phyloP scores from a whole-genome alignment of 1,140 invertebrate genomes.

The Plectrocnemia conspersa region DNA sequence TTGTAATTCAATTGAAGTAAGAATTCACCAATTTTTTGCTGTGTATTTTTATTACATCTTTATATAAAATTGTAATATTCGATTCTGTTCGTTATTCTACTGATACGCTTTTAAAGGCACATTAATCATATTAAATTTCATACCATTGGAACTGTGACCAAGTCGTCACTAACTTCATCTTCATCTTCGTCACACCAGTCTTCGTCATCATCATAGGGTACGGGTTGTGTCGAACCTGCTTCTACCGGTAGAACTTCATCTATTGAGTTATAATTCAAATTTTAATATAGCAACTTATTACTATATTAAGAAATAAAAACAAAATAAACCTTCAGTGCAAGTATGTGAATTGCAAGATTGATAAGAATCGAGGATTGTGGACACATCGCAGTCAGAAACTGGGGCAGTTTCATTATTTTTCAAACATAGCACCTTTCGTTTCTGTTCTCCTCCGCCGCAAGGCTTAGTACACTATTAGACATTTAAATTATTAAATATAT shows the following conservation, averaged over 20 bases:
- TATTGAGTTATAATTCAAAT: constrained; percentile 38
- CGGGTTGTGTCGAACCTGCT: constrained; percentile 51
- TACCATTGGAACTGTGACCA: constrained; percentile 31
- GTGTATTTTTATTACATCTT: no score
- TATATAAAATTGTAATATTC: no score
- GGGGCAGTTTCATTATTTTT: constrained; percentile 61
- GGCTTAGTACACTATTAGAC: constrained; percentile 65
- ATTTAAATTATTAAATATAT: constrained; percentile 19
- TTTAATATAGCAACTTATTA: background rate
- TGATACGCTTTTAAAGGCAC: no score
- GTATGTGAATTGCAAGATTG: constrained; percentile 72
- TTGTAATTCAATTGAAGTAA: no score
- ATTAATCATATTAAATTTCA: background rate
- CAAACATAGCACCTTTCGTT: constrained; percentile 74
- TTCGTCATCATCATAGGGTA: constrained; percentile 50
- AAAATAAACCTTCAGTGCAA: constrained; percentile 60
- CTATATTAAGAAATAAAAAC: background rate
- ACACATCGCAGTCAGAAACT: constrained; percentile 58
- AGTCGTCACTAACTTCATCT: constrained; percentile 54
- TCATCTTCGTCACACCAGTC: constrained; percentile 52
- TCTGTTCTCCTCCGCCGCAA: constrained; percentile 75
- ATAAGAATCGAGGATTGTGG: constrained; percentile 58
- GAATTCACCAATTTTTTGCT: no score
- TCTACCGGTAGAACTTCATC: constrained; percentile 65
- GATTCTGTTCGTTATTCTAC: no score